phyloP scores from a whole-genome alignment of 2,888 invertebrate genomes.

The Unio delphinus region DNA sequence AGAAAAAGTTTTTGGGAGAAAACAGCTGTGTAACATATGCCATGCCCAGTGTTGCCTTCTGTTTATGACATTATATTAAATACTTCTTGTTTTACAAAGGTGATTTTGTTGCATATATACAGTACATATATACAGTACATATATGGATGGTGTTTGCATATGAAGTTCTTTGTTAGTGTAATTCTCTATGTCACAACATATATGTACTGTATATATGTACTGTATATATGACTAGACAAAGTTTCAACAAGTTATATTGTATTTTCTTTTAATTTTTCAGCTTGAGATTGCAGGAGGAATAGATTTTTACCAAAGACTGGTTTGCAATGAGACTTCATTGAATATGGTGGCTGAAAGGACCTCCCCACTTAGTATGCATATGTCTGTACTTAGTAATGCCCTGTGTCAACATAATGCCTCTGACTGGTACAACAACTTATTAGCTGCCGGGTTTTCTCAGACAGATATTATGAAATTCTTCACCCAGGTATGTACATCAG shows the following conservation, averaged over 20 bases:
- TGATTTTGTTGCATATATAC: no score
- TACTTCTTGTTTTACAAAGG: no score
- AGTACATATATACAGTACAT: no score
- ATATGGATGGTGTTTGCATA: no score
- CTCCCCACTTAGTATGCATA: background rate
- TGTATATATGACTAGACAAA: no score
- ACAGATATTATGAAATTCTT: slow-evolving; percentile 2
- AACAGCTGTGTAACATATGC: no score
- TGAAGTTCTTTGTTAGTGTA: no score
- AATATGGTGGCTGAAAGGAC: background rate
- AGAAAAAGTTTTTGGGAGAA: no score
- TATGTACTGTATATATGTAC: no score
- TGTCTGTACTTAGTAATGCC: background rate
- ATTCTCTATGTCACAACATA: no score
- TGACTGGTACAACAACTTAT: slow-evolving; percentile 8
- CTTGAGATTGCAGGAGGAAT: slow-evolving; percentile 8
- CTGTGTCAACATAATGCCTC: slow-evolving; percentile 12
- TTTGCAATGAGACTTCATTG: slow-evolving; percentile 7
- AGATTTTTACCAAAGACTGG: slow-evolving; percentile 1
- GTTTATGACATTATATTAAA: no score
- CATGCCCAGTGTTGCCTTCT: no score
- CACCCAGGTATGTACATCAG: background rate
- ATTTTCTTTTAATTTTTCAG: slow-evolving; percentile 3
- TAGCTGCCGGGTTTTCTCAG: slow-evolving; percentile 2
- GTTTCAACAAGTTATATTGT: background rate